Conservation (phyloP, 2,797 vertebrate genomes). For the Hipposideros larvatus region DNA sequence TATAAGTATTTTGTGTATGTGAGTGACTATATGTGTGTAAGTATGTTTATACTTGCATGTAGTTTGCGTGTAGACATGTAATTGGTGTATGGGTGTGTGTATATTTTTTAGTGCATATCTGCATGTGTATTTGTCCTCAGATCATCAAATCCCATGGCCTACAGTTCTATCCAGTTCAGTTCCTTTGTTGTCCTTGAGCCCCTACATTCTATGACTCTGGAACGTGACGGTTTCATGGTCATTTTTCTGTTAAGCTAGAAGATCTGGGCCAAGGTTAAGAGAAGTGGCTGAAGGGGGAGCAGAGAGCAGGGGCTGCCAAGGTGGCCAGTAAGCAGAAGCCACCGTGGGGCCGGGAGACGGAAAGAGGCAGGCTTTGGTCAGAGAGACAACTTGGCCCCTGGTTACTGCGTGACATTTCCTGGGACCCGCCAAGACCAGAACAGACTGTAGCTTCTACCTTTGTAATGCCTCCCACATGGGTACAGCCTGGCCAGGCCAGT, state of each 20-base stretch:
- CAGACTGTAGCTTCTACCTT: background rate
- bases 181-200: background rate
- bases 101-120: background rate
- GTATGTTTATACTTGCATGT: background rate
- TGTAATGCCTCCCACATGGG: conserved; percentile 57
- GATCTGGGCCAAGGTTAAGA: background rate
- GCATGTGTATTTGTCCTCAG: background rate
- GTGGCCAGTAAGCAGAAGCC: background rate
- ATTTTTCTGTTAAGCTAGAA: background rate
- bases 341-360: background rate
- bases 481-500: background rate
- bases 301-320: background rate
- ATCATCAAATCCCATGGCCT: background rate
- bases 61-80: background rate
- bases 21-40: background rate
- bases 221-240: background rate
- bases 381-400: background rate
- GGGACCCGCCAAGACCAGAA: background rate
- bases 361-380: background rate
- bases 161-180: background rate
- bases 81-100: background rate
- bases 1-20: background rate
- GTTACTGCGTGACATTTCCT: background rate
- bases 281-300: background rate
- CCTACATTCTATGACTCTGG: background rate